Percentiles rank a stretch among this genome's conserved stretches.
phyloP scores from a whole-genome alignment of 2,888 invertebrate genomes.

The Plutella xylostella region DNA sequence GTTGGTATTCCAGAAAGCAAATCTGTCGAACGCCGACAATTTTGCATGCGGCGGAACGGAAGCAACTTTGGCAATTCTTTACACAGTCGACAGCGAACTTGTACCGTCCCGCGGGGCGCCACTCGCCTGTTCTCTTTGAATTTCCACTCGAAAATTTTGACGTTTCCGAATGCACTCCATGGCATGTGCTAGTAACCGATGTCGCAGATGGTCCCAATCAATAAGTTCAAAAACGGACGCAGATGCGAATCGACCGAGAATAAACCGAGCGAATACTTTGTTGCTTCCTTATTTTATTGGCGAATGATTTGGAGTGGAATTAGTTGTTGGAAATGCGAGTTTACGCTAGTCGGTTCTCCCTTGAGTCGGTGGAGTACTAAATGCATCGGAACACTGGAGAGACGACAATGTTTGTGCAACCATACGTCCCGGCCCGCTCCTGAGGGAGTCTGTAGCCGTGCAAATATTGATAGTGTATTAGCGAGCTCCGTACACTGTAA shows the following conservation, averaged over 20 bases:
- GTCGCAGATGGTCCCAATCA: conserved; percentile 36
- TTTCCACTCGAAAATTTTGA: conserved; percentile 35
- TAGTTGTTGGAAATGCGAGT: no score
- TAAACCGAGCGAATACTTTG: conserved; percentile 26
- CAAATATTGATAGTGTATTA: conserved; percentile 56
- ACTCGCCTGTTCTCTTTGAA: conserved; percentile 25
- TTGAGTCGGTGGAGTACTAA: neutral
- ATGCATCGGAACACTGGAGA: conserved; percentile 25
- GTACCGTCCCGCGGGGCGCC: conserved; percentile 24
- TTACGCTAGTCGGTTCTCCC: neutral
- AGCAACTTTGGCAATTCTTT: conserved; percentile 34
- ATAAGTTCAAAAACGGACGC: conserved; percentile 40
- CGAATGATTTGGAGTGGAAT: no score
- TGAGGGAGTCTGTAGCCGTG: conserved; percentile 33
- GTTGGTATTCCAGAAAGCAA: conserved; percentile 35
- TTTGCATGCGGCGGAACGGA: conserved; percentile 18
- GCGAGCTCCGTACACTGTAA: neutral
- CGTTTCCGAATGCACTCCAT: conserved; percentile 24
- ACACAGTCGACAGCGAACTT: conserved; percentile 18
- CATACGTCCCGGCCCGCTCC: conserved; percentile 24
- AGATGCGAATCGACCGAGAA: conserved; percentile 42
- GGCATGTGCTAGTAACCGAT: conserved; percentile 20
- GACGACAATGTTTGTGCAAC: conserved; percentile 43
- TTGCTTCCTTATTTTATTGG: no score
- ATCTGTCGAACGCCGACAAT: conserved; percentile 30